These are phyloP conservation scores for Halcyon chelicuti DNA, from an alignment of 2,797 vertebrate genomes.

Conservation along the genomic window DNA sequence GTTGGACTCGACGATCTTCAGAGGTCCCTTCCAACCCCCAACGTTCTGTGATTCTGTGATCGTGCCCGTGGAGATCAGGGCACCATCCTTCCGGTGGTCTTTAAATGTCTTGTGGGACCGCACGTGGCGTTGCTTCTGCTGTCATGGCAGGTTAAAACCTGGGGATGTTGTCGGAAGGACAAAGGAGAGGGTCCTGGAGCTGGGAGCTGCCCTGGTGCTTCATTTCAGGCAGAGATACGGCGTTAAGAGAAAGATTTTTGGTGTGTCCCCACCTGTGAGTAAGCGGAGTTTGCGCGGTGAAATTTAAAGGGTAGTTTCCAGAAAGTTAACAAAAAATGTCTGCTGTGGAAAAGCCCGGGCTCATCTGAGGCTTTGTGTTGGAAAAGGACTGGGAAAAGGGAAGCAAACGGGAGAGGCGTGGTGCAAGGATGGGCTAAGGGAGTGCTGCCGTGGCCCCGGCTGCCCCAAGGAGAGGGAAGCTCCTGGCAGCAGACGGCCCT, in stretches of 20 bases:
- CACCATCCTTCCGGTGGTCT: neutral
- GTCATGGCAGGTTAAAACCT: neutral
- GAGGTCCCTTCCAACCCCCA: too few relatives aligned
- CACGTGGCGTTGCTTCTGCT: fast-evolving
- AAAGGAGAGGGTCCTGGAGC: neutral
- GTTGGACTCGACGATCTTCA: too few relatives aligned
- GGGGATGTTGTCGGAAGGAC: neutral
- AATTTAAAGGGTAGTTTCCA: neutral
- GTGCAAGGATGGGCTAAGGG: neutral
- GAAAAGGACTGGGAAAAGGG: neutral
- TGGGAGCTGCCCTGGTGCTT: neutral
- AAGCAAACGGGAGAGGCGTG: neutral
- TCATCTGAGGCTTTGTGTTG: neutral
- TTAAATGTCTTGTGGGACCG: fast-evolving
- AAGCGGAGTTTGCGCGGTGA: fast-evolving
- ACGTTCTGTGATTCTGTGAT: too few relatives aligned
- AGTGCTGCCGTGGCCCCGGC: neutral
- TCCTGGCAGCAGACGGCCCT: neutral
- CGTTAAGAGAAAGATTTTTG: neutral
- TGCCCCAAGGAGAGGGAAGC: neutral
- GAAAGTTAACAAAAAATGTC: neutral
- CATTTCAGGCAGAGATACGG: neutral
- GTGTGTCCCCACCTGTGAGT: fast-evolving
- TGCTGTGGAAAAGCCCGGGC: neutral
- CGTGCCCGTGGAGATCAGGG: fast-evolving